A percentile compares a stretch with the other conserved stretches of the same genome.
These are phyloP conservation scores for Lycaon pictus DNA, from an alignment of 2,113 vertebrate species.

Conservation along the genomic window DNA sequence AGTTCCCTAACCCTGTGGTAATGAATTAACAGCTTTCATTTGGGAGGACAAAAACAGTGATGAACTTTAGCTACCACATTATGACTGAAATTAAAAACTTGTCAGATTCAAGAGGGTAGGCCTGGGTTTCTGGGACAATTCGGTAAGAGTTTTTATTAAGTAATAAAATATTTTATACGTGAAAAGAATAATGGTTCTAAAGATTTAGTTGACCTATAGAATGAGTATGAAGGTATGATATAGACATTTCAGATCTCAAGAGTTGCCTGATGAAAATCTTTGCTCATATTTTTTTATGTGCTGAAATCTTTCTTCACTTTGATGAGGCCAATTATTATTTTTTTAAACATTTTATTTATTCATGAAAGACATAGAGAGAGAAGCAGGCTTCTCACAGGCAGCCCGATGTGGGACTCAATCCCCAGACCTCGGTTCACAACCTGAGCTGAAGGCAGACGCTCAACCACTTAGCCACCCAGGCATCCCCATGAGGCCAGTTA, in stretches of 20 bases:
- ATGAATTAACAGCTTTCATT: constrained; percentile 47
- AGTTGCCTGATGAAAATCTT: neutral
- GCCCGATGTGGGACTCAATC: too few species aligned
- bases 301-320: constrained; percentile 44
- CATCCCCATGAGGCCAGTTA: neutral
- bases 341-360: too few species aligned
- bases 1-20: neutral
- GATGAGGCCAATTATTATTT: neutral
- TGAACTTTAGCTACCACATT: neutral
- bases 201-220: constrained; percentile 13
- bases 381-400: too few species aligned
- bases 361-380: too few species aligned
- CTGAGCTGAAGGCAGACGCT: too few species aligned
- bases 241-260: neutral
- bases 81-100: constrained; percentile 24
- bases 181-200: constrained; percentile 1
- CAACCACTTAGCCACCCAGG: too few species aligned
- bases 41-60: constrained; percentile 2
- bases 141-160: neutral
- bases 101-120: neutral
- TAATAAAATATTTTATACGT: constrained; percentile 18
- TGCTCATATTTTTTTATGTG: neutral
- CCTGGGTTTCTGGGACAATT: neutral
- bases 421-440: too few species aligned
- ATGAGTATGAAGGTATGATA: neutral